Base-by-base conservation (phyloP, 2,113 vertebrate species). In the Pterophyllum scalare region DNA sequence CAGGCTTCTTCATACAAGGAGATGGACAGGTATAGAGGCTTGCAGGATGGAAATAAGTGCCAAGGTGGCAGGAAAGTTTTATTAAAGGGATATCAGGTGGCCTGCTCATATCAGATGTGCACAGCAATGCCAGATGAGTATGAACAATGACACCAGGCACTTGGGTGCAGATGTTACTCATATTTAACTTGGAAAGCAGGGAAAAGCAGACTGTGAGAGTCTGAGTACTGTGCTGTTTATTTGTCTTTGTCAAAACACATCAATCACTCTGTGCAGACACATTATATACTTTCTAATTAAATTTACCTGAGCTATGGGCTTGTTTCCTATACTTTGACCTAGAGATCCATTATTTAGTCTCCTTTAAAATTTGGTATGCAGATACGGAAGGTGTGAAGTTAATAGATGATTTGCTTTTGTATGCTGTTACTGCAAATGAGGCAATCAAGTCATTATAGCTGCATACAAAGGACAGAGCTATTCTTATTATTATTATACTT, bases 281-380 rank as follows among this genome's bases (percentile, higher is more conserved):
- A 62, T 84, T 86, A 59, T 88, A 67, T 78, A 60, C 87, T 82
- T 77, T 90, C 58, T 88, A 89, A 93, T 95, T 90, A 92, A 31
- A 92, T 93, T 90, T 89, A 88, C 79, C 78, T 87, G 88, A 93
- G 90, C 74, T 83, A 84, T 88, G 81, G 84, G 40, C 75, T 78
- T 72, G 43, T 87, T 84, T 84, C 52, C 67, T 13, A 24, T 19
- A 74, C 74, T 88, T 77, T 91, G 86, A 84, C 88, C 83, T 76
- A 54, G 72, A 40, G 22, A 7, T 20, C 6, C 35, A 28, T 87
- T 88, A 88, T 93, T 90, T 83, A 85, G 49, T 62, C 22, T 76
- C 60, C 80, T 75, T 70, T 59, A 58, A 57, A 88, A 79, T 81
- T 17, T 26, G 40, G 13, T 83, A 92, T 91, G 82, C 87, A 88